Evolutionary conservation across 2,888 invertebrate species (phyloP).

Genomic region (Apodemia duryi): DNA sequence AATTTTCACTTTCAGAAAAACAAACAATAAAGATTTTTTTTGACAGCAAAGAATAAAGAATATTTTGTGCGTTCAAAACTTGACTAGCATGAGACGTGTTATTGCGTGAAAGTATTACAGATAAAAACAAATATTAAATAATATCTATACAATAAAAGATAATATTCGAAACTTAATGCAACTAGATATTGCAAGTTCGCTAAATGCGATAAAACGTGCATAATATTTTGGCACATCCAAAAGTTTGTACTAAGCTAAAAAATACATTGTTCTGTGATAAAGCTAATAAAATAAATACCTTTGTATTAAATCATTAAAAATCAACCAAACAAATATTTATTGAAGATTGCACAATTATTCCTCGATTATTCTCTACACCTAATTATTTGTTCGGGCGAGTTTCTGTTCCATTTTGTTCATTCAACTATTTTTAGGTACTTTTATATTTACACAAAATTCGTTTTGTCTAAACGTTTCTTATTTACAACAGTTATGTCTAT

Average conservation of each 20-base stretch:
- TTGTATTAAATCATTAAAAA: constrained; percentile 47
- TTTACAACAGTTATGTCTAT: constrained; percentile 71
- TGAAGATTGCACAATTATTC: constrained; percentile 67
- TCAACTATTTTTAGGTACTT: constrained; percentile 56
- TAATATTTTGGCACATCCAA: constrained; percentile 74
- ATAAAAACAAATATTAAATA: constrained; percentile 43
- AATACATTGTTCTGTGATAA: constrained; percentile 62
- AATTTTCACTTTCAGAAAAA: no score
- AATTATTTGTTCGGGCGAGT: constrained; percentile 75
- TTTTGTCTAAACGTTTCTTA: constrained; percentile 59
- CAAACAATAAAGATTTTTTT: constrained; percentile 39
- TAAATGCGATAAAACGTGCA: constrained; percentile 68
- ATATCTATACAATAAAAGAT: constrained; percentile 41
- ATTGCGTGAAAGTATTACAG: constrained; percentile 59
- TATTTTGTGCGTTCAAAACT: constrained; percentile 67
- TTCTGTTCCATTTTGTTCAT: constrained; percentile 73
- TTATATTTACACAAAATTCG: constrained; percentile 64
- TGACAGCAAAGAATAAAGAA: constrained; percentile 47
- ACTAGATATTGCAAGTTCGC: constrained; percentile 57
- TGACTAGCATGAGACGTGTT: constrained; percentile 78
- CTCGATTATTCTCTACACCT: constrained; percentile 56
- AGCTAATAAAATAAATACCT: constrained; percentile 68
- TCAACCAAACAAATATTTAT: constrained; percentile 55
- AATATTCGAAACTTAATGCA: constrained; percentile 54
- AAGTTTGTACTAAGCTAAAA: constrained; percentile 71